Evolutionary conservation across 2,113 vertebrate genomes (phyloP).

Genomic region (Spea bombifrons): DNA sequence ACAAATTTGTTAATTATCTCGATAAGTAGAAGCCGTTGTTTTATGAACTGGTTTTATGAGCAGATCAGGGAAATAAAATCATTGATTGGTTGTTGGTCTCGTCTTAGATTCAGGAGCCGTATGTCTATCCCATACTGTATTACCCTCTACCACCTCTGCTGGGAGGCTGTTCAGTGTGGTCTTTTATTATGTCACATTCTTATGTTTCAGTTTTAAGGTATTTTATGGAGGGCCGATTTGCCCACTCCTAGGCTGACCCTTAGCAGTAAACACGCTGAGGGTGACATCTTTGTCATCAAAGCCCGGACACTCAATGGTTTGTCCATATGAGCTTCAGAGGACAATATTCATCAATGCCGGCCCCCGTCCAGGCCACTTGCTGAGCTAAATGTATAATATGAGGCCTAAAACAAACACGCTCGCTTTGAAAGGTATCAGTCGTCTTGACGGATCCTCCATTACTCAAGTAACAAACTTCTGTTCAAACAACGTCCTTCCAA

Average conservation of each 20-base stretch:
- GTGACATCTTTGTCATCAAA: not conserved
- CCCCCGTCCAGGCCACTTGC: constrained; percentile 5
- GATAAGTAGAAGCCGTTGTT: not conserved
- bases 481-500: not conserved
- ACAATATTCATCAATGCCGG: not conserved
- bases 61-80: too few species aligned
- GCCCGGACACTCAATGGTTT: not conserved
- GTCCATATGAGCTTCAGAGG: not conserved
- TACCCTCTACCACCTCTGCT: too few species aligned
- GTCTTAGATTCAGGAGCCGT: too few species aligned
- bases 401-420: constrained; percentile 19
- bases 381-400: not conserved
- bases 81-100: too few species aligned
- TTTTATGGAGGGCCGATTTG: too few species aligned
- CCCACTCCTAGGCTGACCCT: too few species aligned
- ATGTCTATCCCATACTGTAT: too few species aligned
- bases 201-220: too few species aligned
- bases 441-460: not conserved
- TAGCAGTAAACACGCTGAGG: too few species aligned
- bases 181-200: too few species aligned
- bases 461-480: not conserved
- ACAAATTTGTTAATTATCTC: not conserved
- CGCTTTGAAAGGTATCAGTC: not conserved
- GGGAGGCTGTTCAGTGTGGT: too few species aligned
- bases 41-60: too few species aligned